phyloP scores from a whole-genome alignment of 2,888 invertebrate genomes.

The Agrochola lota region DNA sequence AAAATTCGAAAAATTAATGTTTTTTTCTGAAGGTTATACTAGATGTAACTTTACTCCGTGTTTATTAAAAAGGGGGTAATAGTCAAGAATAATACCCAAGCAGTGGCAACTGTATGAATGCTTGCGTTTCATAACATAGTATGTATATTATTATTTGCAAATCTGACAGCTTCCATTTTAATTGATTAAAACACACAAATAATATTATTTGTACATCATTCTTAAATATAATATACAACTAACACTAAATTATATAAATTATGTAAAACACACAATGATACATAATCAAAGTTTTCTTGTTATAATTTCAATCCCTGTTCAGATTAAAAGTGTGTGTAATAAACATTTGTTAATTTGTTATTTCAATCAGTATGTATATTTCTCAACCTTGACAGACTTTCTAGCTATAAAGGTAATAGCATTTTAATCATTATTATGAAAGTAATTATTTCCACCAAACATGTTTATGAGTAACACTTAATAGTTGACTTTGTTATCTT shows the following conservation, averaged over 20 bases:
- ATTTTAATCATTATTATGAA: neutral
- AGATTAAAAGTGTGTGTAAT: neutral
- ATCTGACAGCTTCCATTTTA: neutral
- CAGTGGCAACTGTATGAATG: too few species aligned
- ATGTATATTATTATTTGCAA: neutral
- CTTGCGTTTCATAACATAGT: too few species aligned
- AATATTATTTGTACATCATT: too few species aligned
- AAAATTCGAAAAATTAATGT: neutral
- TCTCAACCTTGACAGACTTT: neutral
- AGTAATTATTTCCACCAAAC: neutral
- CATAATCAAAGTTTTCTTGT: conserved; percentile 1
- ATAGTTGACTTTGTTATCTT: neutral
- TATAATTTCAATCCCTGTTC: neutral
- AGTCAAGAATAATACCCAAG: neutral
- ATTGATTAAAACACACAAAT: too few species aligned
- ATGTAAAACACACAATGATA: neutral
- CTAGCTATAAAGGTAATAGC: neutral
- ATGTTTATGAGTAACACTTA: neutral
- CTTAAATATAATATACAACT: too few species aligned
- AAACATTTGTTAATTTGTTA: neutral
- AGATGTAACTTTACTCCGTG: too few species aligned
- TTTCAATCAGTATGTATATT: conserved; percentile 7
- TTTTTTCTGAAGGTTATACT: neutral
- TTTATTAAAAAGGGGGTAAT: neutral
- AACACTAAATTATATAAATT: too few species aligned